Evolutionary conservation across 2,797 vertebrate genomes (phyloP).

Genomic region (Valencia hispanica): DNA sequence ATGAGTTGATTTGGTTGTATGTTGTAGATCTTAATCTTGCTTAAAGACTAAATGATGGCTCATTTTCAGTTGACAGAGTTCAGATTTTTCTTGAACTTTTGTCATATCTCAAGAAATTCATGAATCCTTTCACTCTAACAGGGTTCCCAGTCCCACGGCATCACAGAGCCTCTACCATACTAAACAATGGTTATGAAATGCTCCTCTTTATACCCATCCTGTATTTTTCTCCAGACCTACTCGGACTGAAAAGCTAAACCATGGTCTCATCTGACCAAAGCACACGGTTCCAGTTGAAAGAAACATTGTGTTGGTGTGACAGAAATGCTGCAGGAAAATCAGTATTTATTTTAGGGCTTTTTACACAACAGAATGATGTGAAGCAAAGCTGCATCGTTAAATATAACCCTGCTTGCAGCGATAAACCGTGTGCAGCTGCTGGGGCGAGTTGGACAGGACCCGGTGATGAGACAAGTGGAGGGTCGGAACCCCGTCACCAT

Average conservation of each 20-base stretch:
- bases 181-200: too few species aligned
- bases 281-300: too few species aligned
- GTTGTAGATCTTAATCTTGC: background rate
- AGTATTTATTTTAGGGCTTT: too few species aligned
- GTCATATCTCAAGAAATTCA: too few species aligned
- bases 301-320: too few species aligned
- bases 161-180: too few species aligned
- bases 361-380: background rate
- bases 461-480: slow-evolving; percentile 95
- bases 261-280: background rate
- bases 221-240: too few species aligned
- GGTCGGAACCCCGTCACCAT: slow-evolving; percentile 96
- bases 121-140: too few species aligned
- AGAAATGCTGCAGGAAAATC: too few species aligned
- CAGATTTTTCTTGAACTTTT: too few species aligned
- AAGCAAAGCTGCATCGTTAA: background rate
- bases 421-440: slow-evolving; percentile 94
- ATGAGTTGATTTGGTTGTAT: background rate
- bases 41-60: background rate
- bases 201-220: too few species aligned
- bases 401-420: slow-evolving; percentile 74
- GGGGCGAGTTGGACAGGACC: slow-evolving; percentile 97
- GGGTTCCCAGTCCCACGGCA: too few species aligned
- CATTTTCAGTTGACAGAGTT: background rate
- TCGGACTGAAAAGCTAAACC: background rate